Evolutionary conservation across 2,113 vertebrate genomes (phyloP), one percentile per base, ranked within the genome.

Genomic region (Hyaena hyaena): DNA sequence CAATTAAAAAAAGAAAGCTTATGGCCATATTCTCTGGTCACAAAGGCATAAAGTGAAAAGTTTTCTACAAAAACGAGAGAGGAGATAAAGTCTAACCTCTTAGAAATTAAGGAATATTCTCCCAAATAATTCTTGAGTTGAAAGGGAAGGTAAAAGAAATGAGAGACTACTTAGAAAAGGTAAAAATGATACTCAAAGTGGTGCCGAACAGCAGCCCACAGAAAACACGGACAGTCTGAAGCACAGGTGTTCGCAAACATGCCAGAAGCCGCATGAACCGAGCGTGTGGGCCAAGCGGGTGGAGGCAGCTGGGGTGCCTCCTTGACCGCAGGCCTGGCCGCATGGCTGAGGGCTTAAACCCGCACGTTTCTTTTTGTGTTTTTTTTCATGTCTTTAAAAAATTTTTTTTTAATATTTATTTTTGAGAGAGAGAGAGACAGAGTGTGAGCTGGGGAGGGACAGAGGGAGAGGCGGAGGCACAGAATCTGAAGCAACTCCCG

Each of bases 61-160:
- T 61, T 68, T 77, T 55, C 68, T 17, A 58, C 45, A 63, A 55
- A 89, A 53, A n/a, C 65, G 15, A n/a, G 17, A 43, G n/a, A 53
- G 28, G 9, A 92, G 12, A 73, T 84, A 73, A 77, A n/a, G 31
- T 39, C 53, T 63, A 74, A 89, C 6, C 31, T 89, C 45, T 85
- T 39, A 71, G 28, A 77, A 92, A 88, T 79, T 89, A 73, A 81
- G 26, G 21, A 50, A n/a, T 61, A 43, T 65, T 82, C 48, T 88
- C 81, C 58, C 58, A 39, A 96, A 50, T 65, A 91, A 82, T 88
- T 82, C 33, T 35, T 77, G 69, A 95, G 33, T 82, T 43, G 76
- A 55, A 65, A 92, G 55, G 48, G 33, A 82, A 79, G 53, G 74
- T 53, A 95, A 88, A 83, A 88, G n/a, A 21, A 23, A 65, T 66